Base-by-base conservation (phyloP, 2,888 invertebrate species). In the Drosophila nr. perissopoda region DNA sequence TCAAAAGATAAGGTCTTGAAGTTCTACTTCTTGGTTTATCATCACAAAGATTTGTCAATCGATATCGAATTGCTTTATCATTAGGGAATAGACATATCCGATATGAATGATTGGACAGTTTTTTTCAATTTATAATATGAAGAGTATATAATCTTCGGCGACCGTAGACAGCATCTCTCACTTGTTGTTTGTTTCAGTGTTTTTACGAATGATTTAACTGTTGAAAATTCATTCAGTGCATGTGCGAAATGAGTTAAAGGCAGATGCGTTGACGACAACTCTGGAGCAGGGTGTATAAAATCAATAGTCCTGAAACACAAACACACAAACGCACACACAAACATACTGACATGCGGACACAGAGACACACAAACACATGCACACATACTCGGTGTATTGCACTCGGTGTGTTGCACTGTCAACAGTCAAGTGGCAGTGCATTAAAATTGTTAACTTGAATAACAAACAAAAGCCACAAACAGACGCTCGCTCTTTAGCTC, bases 341-440 rank as follows among this genome's bases (percentile, higher is more conserved):
- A 25, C 25, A 45, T 53, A 58, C 59, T 61, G 34, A 38, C 45
- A 45, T 45, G 45, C 16, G 16, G n/a, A 54, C 36, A 54, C 65
- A 69, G 52, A 65, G 21, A 42, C 18, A 62, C 25, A 48, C 38
- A 51, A 48, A 57, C 59, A 48, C 6, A 48, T 49, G 38, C 10
- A 8, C 36, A 64, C 11, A 52, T 42, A 45, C 57, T 57, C 67
- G 65, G 61, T 73, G 78, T 83, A 73, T 73, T 87, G 88, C 85
- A 49, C 53, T 57, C 67, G 65, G 66, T 73, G 78, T 83, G 76
- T 73, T 87, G 88, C 85, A 84, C 90, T 90, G 90, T 90, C 90
- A 87, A 89, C 88, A 90, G 82, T 85, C 87, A 87, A 87, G 90
- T 87, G 90, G 85, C 87, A 90, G 90, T 90, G 87, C 88, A 87